Percentiles rank a stretch among this genome's conserved stretches.
phyloP scores from a whole-genome alignment of 2,888 invertebrate genomes.

The Thecophora atra region DNA sequence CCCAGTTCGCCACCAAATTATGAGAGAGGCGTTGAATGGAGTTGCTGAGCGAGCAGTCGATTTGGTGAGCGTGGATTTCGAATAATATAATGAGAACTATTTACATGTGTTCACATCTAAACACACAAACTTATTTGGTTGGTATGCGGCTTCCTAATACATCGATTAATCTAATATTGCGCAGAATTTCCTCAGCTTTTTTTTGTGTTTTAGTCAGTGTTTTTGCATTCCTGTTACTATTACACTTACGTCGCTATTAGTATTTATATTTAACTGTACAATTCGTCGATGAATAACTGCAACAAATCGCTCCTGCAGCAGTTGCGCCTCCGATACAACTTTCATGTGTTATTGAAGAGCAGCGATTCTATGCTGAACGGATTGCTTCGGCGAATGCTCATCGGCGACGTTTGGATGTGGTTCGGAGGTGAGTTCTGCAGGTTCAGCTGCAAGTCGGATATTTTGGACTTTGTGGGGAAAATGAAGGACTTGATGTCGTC shows the following conservation, averaged over 20 bases:
- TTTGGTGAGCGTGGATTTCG: too few species aligned
- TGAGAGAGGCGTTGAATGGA: too few species aligned
- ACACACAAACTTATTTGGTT: too few species aligned
- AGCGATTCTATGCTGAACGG: constrained; percentile 92
- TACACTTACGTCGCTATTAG: constrained; percentile 3
- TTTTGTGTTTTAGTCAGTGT: constrained; percentile 6
- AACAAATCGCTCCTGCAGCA: neutral
- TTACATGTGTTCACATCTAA: too few species aligned
- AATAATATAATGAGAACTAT: too few species aligned
- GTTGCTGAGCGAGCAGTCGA: too few species aligned
- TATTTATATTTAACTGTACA: constrained; percentile 30
- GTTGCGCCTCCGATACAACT: constrained; percentile 39
- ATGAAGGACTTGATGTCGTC: constrained; percentile 42
- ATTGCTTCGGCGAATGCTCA: constrained; percentile 71
- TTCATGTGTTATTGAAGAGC: constrained; percentile 71
- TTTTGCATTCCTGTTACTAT: neutral
- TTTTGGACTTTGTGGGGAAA: constrained; percentile 46
- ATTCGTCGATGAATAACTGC: constrained; percentile 4
- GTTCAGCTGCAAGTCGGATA: constrained; percentile 48
- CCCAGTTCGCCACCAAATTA: too few species aligned
- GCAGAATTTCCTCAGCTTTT: constrained; percentile 45
- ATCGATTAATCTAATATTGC: constrained; percentile 49
- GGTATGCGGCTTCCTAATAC: neutral
- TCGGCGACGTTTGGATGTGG: constrained; percentile 68
- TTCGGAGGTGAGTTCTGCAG: constrained; percentile 46